A percentile compares a stretch with the other conserved stretches of the same genome.
Conservation (phyloP, 2,113 vertebrate species). For the Gopherus evgoodei region DNA sequence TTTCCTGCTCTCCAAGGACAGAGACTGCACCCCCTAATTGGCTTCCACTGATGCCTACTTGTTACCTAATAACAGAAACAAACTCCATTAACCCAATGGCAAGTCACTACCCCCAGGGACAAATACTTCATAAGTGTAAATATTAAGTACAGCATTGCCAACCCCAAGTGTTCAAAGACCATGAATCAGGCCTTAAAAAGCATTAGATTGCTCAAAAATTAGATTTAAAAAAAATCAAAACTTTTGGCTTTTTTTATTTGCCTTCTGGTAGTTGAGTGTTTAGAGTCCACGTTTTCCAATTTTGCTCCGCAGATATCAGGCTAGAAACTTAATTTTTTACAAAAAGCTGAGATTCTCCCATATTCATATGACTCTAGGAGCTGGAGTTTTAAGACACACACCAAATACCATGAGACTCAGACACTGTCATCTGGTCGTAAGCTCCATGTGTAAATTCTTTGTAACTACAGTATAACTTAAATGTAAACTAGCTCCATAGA, state of each 20-base stretch:
- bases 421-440: not conserved
- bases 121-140: conserved; percentile 24
- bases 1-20: not conserved
- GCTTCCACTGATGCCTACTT: conserved; percentile 5
- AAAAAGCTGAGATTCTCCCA: rapidly evolving
- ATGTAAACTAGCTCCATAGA: not conserved
- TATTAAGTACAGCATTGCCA: conserved; percentile 13
- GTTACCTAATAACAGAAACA: not conserved
- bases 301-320: not conserved
- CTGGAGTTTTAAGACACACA: not conserved
- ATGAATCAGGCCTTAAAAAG: not conserved
- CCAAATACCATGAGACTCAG: not conserved
- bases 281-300: not conserved
- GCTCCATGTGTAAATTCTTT: not conserved
- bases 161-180: conserved; percentile 23
- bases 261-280: not conserved
- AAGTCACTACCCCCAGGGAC: not conserved
- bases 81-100: conserved; percentile 34
- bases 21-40: not conserved
- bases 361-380: not conserved
- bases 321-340: not conserved
- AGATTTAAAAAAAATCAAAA: not conserved
- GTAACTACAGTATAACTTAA: not conserved
- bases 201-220: not conserved
- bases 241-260: not conserved